phyloP scores from a whole-genome alignment of 2,113 vertebrate species.

The Pseudolaguvia tuberculata region DNA sequence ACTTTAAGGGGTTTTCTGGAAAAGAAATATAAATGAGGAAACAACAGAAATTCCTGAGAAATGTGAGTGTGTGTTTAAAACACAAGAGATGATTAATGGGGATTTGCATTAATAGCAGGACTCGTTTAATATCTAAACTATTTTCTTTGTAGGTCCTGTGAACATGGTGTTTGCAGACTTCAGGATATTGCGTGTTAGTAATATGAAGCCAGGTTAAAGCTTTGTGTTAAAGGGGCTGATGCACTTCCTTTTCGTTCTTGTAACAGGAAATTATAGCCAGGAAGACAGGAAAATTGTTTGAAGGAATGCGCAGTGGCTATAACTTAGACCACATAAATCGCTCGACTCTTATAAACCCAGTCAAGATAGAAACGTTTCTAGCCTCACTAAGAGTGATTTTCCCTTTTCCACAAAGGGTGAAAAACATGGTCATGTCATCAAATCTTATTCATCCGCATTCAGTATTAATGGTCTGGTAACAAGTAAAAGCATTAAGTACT shows the following conservation, averaged over 20 bases:
- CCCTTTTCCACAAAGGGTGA: not conserved
- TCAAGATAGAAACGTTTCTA: not conserved
- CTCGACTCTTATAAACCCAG: not conserved
- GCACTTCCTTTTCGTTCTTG: constrained; percentile 10
- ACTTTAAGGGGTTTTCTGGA: not conserved
- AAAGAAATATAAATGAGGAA: constrained; percentile 5
- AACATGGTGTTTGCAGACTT: too few relatives aligned
- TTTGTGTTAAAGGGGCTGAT: not conserved
- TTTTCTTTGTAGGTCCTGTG: not conserved
- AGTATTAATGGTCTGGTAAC: not conserved
- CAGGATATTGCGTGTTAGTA: constrained; percentile 3
- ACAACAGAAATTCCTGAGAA: not conserved
- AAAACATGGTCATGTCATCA: not conserved
- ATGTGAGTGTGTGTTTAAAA: not conserved
- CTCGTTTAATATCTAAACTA: not conserved
- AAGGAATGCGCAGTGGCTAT: not conserved
- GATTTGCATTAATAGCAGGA: not conserved
- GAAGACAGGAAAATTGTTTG: constrained; percentile 3
- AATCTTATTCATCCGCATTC: not conserved
- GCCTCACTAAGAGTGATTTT: not conserved
- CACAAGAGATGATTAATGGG: not conserved
- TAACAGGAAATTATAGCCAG: not conserved
- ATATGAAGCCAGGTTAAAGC: not conserved
- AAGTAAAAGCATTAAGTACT: not conserved
- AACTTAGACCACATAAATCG: not conserved